phyloP scores from a whole-genome alignment of 2,113 vertebrate species.

The Sakesphorus luctuosus region DNA sequence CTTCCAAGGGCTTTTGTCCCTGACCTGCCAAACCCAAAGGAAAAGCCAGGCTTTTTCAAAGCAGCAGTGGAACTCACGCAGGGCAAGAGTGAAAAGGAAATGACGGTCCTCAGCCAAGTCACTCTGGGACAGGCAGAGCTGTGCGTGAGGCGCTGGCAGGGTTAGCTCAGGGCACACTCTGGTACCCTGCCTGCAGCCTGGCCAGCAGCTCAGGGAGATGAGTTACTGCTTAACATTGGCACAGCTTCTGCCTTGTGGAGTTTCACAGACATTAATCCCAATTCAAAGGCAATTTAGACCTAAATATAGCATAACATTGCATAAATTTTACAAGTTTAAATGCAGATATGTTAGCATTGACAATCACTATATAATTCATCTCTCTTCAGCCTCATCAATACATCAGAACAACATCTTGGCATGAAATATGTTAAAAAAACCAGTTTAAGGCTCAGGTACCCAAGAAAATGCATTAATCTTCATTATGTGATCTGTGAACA shows the following conservation, averaged over 20 bases:
- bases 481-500: not conserved
- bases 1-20: not conserved
- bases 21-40: not conserved
- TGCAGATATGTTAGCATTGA: not conserved
- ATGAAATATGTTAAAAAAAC: not conserved
- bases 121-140: not conserved
- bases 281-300: not conserved
- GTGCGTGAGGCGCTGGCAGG: not conserved
- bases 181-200: not conserved
- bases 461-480: not conserved
- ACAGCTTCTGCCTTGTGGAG: not conserved
- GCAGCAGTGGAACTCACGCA: not conserved
- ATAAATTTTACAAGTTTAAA: not conserved
- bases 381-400: not conserved
- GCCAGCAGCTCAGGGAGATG: not conserved
- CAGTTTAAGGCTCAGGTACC: not conserved
- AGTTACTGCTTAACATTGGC: not conserved
- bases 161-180: slow-evolving; percentile 3
- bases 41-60: not conserved
- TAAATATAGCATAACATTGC: not conserved
- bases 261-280: not conserved
- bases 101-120: not conserved
- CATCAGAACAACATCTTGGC: not conserved
- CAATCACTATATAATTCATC: not conserved
- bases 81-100: slow-evolving; percentile 6